Evolutionary conservation across 2,797 vertebrate genomes (phyloP), one percentile per base, ranked within the genome.

Genomic region (Bryconaethiops microstoma): DNA sequence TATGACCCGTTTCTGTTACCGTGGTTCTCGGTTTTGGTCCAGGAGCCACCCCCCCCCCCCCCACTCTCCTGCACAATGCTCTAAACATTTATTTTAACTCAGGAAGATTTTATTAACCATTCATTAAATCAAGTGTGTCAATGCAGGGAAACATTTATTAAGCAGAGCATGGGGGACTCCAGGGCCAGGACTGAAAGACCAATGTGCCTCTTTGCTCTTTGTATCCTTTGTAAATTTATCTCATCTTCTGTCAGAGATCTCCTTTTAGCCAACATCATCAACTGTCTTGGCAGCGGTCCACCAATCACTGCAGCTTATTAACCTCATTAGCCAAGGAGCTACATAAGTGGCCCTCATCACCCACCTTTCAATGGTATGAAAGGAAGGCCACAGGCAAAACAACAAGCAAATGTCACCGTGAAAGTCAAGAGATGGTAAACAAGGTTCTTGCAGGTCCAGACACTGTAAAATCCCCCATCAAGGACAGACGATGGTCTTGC

Each of bases 221-320:
- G 14, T 13, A 39, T 64, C 35, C 25, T 64, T 40, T 42, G 19
- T 75, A 76, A 79, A 64, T 74, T 45, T 29, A 10, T 21, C 54
- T 82, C 5, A 25, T 73, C 60, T 67, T n/a, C 35, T 68, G 42
- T 14, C 69, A 80, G 52, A 21, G 65, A 75, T 59, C 64, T 65
- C 29, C 25, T 50, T 71, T 45, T 10, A 62, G 1, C n/a, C 54
- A 29, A 4, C 21, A 17, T 68, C 48, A 8, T 42, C 23, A 57
- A 29, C 52, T 62, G 40, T 25, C 35, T 68, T 78, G 74, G 35
- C 60, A 64, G 5, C 40, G 50, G 29, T 71, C 84, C 86, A 74
- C 86, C 89, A 89, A 93, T 93, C 86, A 90, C 4, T 4, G 84
- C 39, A 55, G 85, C 83, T 62, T 82, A 88, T 90, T 84, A 88